Evolutionary conservation across 2,888 invertebrate species (phyloP).

Genomic region (Sarcophaga carnaria): DNA sequence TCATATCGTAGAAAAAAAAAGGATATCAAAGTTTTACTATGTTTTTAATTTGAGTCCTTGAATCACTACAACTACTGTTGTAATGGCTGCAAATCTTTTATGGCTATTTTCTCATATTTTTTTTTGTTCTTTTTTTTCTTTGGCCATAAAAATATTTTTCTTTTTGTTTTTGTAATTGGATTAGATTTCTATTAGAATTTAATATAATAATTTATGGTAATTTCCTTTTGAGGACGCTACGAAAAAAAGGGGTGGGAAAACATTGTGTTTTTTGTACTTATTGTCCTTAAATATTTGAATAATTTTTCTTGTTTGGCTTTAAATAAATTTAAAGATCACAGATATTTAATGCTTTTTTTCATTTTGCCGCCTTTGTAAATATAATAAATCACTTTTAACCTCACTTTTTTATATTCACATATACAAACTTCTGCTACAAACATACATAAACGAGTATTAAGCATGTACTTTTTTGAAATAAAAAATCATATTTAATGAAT

Average conservation of each 20-base stretch:
- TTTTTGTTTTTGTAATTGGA: conserved; percentile 15
- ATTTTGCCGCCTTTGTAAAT: conserved; percentile 37
- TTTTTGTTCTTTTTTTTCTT: not conserved
- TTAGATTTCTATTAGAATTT: conserved; percentile 46
- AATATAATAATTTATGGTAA: conserved; percentile 56
- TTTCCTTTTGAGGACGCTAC: not conserved
- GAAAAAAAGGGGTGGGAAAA: too few relatives aligned
- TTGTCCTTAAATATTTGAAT: not conserved
- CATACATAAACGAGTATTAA: conserved; percentile 17
- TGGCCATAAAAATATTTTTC: not conserved
- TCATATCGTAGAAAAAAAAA: not conserved
- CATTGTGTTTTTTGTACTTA: not conserved
- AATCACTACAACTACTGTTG: conserved; percentile 5
- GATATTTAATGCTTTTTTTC: conserved; percentile 43
- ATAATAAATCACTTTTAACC: conserved; percentile 65
- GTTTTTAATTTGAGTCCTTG: conserved; percentile 38
- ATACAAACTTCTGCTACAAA: not conserved
- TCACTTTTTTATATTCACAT: not conserved
- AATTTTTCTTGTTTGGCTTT: not conserved
- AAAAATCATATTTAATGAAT: conserved; percentile 32
- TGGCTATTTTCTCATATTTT: conserved; percentile 6
- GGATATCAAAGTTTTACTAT: not conserved
- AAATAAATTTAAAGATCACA: not conserved
- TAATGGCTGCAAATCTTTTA: conserved; percentile 41
- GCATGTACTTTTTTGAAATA: too few relatives aligned